A percentile compares a stretch with the other conserved stretches of the same genome.
phyloP scores from a whole-genome alignment of 2,113 vertebrate genomes.

The Ophiodon elongatus region DNA sequence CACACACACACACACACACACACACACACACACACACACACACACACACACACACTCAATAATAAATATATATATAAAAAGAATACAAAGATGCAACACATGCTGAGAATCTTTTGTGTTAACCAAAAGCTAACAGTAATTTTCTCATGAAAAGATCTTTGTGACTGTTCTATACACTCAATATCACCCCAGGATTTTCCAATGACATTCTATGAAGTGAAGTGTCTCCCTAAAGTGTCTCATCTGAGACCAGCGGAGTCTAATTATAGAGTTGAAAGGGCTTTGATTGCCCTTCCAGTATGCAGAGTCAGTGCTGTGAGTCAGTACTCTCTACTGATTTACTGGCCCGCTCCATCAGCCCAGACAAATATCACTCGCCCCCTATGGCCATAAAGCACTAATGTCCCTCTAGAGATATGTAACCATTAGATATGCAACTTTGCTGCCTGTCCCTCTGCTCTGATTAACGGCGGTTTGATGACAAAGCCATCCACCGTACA shows the following conservation, averaged over 20 bases:
- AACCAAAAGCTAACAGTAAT: conserved; percentile 49
- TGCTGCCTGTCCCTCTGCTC: conserved; percentile 60
- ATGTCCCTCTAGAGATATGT: conserved; percentile 75
- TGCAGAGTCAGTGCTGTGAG: conserved; percentile 62
- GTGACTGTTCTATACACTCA: conserved; percentile 25
- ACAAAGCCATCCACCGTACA: conserved; percentile 65
- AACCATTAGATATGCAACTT: conserved; percentile 81
- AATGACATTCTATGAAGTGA: conserved; percentile 57
- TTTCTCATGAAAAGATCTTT: conserved; percentile 34
- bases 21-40: conserved; percentile 38
- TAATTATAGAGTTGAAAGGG: conserved; percentile 71
- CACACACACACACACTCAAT: conserved; percentile 34
- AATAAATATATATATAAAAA: too few relatives aligned
- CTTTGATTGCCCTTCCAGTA: conserved; percentile 72
- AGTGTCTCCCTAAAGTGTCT: conserved; percentile 55
- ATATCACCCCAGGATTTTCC: conserved; percentile 48
- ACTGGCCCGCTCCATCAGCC: conserved; percentile 69
- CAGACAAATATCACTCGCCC: conserved; percentile 79
- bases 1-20: conserved; percentile 15
- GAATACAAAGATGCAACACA: background rate
- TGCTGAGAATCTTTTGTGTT: conserved; percentile 35
- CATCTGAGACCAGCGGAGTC: conserved; percentile 56
- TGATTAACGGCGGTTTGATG: conserved; percentile 74
- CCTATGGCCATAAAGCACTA: conserved; percentile 71
- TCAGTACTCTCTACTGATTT: conserved; percentile 65